Percentiles rank a stretch among this genome's conserved stretches.
Evolutionary conservation across 2,113 vertebrate species (phyloP).

Genomic region (Macrotus californicus): DNA sequence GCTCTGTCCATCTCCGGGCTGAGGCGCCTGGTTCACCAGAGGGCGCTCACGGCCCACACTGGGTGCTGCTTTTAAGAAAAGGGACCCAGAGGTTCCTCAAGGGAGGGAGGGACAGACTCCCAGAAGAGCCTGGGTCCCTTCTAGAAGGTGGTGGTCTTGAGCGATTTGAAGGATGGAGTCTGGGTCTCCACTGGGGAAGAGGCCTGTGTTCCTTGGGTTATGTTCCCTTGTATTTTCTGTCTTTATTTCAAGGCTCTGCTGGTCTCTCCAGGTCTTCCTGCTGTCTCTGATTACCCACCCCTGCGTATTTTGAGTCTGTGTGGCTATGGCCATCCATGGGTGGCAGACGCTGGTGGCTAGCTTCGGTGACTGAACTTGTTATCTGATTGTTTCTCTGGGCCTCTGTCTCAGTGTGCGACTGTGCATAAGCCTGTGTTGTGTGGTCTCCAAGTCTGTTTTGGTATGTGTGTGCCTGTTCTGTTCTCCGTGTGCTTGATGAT

Average conservation of each 20-base stretch:
- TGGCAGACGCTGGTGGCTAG: neutral
- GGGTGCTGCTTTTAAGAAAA: neutral
- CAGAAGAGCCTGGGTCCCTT: neutral
- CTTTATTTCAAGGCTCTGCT: neutral
- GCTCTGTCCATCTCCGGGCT: neutral
- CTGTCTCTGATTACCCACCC: neutral
- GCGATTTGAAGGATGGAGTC: neutral
- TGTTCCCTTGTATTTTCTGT: neutral
- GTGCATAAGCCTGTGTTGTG: neutral
- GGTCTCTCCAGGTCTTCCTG: neutral
- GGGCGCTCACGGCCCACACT: slow-evolving; percentile 1
- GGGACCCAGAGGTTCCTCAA: neutral
- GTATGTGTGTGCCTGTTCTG: neutral
- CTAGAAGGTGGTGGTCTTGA: neutral
- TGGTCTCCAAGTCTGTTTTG: neutral
- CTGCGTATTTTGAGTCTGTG: no score
- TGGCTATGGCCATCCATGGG: neutral
- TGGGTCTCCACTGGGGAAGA: neutral
- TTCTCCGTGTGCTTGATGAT: neutral
- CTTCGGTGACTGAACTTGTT: neutral
- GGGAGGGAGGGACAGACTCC: no score
- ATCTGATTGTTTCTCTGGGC: neutral
- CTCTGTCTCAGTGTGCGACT: neutral
- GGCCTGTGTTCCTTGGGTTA: neutral
- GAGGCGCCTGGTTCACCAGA: neutral